Conservation (phyloP, 2,888 invertebrate species). For the Heliconius aoede region DNA sequence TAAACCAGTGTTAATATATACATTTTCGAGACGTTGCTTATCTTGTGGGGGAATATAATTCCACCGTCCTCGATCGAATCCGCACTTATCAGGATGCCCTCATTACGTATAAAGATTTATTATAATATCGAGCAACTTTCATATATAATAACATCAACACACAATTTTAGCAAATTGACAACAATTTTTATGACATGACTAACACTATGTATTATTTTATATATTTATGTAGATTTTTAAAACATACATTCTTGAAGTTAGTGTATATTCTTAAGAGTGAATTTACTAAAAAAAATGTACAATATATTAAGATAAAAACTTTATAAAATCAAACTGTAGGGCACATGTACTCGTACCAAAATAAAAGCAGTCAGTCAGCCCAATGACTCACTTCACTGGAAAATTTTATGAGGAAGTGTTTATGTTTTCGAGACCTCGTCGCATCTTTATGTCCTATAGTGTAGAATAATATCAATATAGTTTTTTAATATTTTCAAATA, state of each 20-base stretch:
- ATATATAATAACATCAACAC: too few relatives aligned
- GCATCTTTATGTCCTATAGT: not conserved
- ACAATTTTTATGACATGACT: too few relatives aligned
- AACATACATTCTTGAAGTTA: not conserved
- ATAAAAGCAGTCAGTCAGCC: constrained; percentile 9
- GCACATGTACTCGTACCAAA: not conserved
- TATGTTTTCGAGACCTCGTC: constrained; percentile 2
- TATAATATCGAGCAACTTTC: too few relatives aligned
- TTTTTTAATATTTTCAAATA: not conserved
- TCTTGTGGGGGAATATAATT: not conserved
- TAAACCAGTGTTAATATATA: not conserved
- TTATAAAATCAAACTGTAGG: not conserved
- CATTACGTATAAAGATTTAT: too few relatives aligned
- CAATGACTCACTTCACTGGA: constrained; percentile 32
- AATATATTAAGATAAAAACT: not conserved
- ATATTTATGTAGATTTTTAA: not conserved
- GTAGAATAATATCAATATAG: not conserved
- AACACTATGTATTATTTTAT: too few relatives aligned
- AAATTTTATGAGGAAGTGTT: constrained; percentile 37
- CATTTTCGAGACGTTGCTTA: not conserved
- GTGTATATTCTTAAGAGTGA: not conserved
- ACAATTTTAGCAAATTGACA: too few relatives aligned
- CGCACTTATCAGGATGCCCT: too few relatives aligned
- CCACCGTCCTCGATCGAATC: not conserved
- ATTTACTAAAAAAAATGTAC: not conserved